phyloP scores from a whole-genome alignment of 2,888 invertebrate species.

The Callimorpha dominula region DNA sequence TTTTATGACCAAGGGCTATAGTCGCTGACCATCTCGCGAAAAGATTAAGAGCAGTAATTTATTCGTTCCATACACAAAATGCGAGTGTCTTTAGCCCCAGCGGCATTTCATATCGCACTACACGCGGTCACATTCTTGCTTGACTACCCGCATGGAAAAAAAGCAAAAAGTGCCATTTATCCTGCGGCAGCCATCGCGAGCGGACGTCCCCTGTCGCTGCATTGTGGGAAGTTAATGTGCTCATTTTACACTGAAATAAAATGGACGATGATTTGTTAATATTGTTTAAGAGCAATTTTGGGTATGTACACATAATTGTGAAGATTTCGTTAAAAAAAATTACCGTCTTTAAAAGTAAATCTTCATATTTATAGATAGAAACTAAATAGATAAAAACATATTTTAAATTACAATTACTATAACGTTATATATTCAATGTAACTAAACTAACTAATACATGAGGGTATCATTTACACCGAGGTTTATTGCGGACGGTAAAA shows the following conservation, averaged over 20 bases:
- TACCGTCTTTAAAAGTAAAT: not conserved
- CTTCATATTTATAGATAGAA: not conserved
- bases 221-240: slow-evolving; percentile 65
- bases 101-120: slow-evolving; percentile 76
- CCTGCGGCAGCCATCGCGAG: slow-evolving; percentile 66
- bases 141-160: slow-evolving; percentile 70
- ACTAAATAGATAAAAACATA: too few relatives aligned
- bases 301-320: not conserved
- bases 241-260: slow-evolving; percentile 62
- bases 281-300: slow-evolving; percentile 30
- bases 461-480: not conserved
- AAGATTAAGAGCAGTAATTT: slow-evolving; percentile 63
- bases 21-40: slow-evolving; percentile 53
- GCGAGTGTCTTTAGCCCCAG: slow-evolving; percentile 66
- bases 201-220: slow-evolving; percentile 73
- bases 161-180: slow-evolving; percentile 60
- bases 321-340: not conserved
- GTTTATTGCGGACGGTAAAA: too few relatives aligned
- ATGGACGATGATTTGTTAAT: slow-evolving; percentile 38
- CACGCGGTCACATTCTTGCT: slow-evolving; percentile 75
- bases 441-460: not conserved
- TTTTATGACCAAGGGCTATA: slow-evolving; percentile 49
- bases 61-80: slow-evolving; percentile 61
- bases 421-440: not conserved
- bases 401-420: too few relatives aligned